Conservation (phyloP, 2,888 invertebrate species). For the Gnatocerus cornutus region DNA sequence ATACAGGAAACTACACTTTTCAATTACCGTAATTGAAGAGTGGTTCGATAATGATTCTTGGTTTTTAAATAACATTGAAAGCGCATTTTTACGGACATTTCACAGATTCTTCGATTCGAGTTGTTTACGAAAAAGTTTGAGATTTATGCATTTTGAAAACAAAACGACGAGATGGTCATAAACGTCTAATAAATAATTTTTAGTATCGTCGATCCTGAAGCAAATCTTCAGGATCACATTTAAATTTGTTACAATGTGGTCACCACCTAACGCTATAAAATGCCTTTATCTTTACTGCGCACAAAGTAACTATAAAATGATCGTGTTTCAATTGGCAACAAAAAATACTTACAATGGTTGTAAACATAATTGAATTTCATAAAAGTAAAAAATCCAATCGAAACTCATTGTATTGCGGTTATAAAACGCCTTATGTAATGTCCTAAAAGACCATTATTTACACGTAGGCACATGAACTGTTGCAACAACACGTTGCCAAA, state of each 20-base stretch:
- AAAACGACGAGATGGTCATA: background rate
- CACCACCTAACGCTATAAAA: too few relatives aligned
- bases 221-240: too few relatives aligned
- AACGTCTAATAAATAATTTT: slow-evolving; percentile 12
- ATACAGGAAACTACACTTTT: slow-evolving; percentile 11
- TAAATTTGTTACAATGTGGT: too few relatives aligned
- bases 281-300: too few relatives aligned
- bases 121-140: background rate
- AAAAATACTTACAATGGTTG: too few relatives aligned
- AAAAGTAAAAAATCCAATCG: background rate
- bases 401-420: slow-evolving; percentile 15
- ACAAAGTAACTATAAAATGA: too few relatives aligned
- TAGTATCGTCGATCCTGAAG: background rate
- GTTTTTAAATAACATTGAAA: too few relatives aligned
- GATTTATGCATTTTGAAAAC: background rate
- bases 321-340: too few relatives aligned
- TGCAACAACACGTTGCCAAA: slow-evolving; percentile 11
- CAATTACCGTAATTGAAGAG: slow-evolving; percentile 1
- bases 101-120: background rate
- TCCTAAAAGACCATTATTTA: slow-evolving; percentile 17
- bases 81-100: too few relatives aligned
- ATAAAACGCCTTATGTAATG: slow-evolving; percentile 27
- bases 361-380: slow-evolving; percentile 6
- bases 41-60: background rate
- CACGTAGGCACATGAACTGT: slow-evolving; percentile 13